Conservation (phyloP, 2,888 invertebrate species). For the Rambutsinella grinnellia region DNA sequence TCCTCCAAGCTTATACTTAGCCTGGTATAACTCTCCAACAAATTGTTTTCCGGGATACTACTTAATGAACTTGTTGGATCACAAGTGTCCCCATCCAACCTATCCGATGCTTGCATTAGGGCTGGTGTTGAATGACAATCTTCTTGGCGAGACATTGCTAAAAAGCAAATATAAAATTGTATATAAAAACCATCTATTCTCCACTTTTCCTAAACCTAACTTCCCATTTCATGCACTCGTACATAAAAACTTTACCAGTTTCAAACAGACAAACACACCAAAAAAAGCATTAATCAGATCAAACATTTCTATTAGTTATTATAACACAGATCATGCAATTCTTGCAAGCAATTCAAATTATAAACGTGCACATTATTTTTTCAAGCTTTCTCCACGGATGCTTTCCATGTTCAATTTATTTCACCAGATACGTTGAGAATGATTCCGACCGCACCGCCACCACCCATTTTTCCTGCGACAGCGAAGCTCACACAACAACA, state of each 20-base stretch:
- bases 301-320: too few species aligned
- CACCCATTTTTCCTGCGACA: too few species aligned
- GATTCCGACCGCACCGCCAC: too few species aligned
- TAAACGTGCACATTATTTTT: too few species aligned
- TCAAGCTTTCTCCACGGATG: too few species aligned
- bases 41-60: conserved; percentile 87
- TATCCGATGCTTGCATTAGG: conserved; percentile 76
- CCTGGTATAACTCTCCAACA: conserved; percentile 87
- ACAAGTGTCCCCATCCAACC: conserved; percentile 69
- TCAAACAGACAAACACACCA: conserved; percentile 16
- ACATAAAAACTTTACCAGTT: conserved; percentile 8
- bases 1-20: conserved; percentile 90
- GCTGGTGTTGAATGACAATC: conserved; percentile 92
- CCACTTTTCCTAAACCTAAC: neutral
- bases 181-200: neutral
- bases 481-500: too few species aligned
- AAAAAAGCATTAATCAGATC: conserved; percentile 2
- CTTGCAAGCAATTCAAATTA: too few species aligned
- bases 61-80: conserved; percentile 78
- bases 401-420: too few species aligned
- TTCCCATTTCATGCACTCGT: neutral
- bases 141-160: conserved; percentile 85
- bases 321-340: too few species aligned
- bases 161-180: conserved; percentile 51
- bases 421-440: too few species aligned